Percentiles rank a stretch among this genome's conserved stretches.
Evolutionary conservation across 1,140 invertebrate species (phyloP).

Genomic region (Lutraria rhynchaena): DNA sequence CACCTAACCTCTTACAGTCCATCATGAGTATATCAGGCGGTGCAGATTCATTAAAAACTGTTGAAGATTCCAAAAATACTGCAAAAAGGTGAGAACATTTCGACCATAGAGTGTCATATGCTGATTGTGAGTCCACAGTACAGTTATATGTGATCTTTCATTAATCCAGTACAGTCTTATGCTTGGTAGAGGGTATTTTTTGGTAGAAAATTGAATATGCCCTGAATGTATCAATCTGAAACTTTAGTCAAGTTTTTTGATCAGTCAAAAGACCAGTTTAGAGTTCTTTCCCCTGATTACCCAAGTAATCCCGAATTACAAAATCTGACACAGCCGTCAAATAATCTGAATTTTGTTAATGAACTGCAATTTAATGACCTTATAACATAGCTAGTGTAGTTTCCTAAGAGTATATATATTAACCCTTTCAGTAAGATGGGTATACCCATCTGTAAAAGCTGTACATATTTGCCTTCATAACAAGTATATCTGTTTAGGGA

Average conservation of each 20-base stretch:
- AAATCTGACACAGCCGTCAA: too few relatives aligned
- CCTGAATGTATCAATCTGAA: not conserved
- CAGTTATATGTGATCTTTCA: not conserved
- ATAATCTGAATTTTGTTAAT: too few relatives aligned
- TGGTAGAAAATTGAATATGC: not conserved
- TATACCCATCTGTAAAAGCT: too few relatives aligned
- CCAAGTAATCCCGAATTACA: too few relatives aligned
- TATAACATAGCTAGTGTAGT: too few relatives aligned
- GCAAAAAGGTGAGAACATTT: slow-evolving; percentile 20
- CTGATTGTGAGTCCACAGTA: not conserved
- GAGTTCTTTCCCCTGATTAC: too few relatives aligned
- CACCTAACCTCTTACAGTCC: slow-evolving; percentile 35
- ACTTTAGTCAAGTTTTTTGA: not conserved
- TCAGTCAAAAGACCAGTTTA: not conserved
- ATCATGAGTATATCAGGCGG: slow-evolving; percentile 6
- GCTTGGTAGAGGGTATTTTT: not conserved
- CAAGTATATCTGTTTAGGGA: too few relatives aligned
- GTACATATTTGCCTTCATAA: too few relatives aligned
- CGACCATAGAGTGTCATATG: too few relatives aligned
- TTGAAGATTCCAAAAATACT: slow-evolving; percentile 27
- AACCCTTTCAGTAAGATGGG: too few relatives aligned
- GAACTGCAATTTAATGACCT: too few relatives aligned
- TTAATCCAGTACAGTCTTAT: not conserved
- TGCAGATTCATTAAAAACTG: slow-evolving; percentile 14
- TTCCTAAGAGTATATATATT: too few relatives aligned